phyloP scores from a whole-genome alignment of 2,888 invertebrate genomes.

The Cotesia congregata region DNA sequence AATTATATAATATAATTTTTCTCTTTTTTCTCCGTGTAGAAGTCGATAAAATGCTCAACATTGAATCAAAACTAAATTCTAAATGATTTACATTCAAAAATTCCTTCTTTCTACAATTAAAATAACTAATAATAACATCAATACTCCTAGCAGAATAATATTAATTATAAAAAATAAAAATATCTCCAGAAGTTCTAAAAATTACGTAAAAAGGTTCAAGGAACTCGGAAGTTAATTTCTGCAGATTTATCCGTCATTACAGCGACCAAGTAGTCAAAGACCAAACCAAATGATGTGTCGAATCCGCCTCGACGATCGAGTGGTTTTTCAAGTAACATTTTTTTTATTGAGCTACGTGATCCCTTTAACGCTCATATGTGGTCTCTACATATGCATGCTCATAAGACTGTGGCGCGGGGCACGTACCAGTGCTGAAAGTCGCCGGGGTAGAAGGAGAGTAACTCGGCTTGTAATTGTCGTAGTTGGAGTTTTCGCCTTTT shows the following conservation, averaged over 20 bases:
- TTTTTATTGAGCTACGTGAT: constrained; percentile 90
- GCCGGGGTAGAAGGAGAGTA: constrained; percentile 88
- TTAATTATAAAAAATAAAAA: background rate
- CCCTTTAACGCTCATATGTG: constrained; percentile 87
- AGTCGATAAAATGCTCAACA: too few species aligned
- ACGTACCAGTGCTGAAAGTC: constrained; percentile 83
- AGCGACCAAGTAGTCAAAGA: constrained; percentile 51
- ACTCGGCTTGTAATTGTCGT: constrained; percentile 94
- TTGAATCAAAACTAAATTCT: too few species aligned
- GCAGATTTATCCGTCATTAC: constrained; percentile 55
- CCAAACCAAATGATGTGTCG: constrained; percentile 60
- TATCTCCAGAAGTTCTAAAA: constrained; percentile 14
- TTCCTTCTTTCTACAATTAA: too few species aligned
- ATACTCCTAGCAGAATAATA: too few species aligned
- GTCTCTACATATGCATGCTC: constrained; percentile 91
- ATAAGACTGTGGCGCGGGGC: constrained; percentile 90
- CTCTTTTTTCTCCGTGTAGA: too few species aligned
- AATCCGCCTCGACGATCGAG: constrained; percentile 67
- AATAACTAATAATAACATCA: too few species aligned
- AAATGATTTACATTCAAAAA: too few species aligned
- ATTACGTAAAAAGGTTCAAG: constrained; percentile 19
- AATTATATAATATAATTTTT: too few species aligned
- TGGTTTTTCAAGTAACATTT: constrained; percentile 83
- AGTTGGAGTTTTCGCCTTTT: constrained; percentile 91
- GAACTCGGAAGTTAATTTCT: constrained; percentile 46